Percentiles rank a stretch among this genome's conserved stretches.
Evolutionary conservation across 2,797 vertebrate genomes (phyloP).

Genomic region (Lutjanus argentimaculatus): DNA sequence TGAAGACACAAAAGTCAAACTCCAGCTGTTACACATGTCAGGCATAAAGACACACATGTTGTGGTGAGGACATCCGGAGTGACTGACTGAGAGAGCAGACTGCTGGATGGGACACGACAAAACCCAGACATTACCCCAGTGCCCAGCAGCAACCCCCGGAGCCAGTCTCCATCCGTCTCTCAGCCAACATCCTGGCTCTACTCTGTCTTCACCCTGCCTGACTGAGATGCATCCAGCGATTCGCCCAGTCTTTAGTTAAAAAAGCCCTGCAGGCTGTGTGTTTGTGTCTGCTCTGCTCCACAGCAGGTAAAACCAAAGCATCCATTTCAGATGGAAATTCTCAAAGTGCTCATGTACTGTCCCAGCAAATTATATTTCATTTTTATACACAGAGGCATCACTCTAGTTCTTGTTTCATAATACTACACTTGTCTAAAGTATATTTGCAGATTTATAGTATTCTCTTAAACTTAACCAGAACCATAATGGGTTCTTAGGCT

Average conservation of each 20-base stretch:
- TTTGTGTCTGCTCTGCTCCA: conserved; percentile 19
- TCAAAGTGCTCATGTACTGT: conserved; percentile 10
- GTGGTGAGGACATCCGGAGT: neutral
- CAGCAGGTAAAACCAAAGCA: conserved; percentile 36
- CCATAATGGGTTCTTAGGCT: no score
- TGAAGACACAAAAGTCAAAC: neutral
- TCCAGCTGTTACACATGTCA: conserved; percentile 1
- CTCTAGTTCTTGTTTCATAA: neutral
- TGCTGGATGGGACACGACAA: conserved; percentile 13
- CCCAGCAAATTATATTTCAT: conserved; percentile 1
- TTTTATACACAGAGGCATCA: conserved; percentile 11
- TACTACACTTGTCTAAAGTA: neutral
- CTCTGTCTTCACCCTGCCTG: conserved; percentile 21
- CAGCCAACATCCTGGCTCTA: conserved; percentile 11
- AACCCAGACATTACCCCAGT: conserved; percentile 6
- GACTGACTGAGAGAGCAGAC: neutral
- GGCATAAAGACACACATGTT: neutral
- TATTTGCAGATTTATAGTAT: conserved; percentile 13
- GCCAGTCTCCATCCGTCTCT: conserved; percentile 15
- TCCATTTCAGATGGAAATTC: conserved; percentile 17
- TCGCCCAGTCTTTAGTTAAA: conserved; percentile 41
- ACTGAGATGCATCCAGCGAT: conserved; percentile 43
- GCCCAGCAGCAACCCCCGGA: conserved; percentile 35
- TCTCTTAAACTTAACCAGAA: neutral
- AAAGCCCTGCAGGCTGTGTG: conserved; percentile 31